Evolutionary conservation across 2,113 vertebrate species (phyloP), one percentile per base, ranked within the genome.

Genomic region (Peromyscus polionotus): DNA sequence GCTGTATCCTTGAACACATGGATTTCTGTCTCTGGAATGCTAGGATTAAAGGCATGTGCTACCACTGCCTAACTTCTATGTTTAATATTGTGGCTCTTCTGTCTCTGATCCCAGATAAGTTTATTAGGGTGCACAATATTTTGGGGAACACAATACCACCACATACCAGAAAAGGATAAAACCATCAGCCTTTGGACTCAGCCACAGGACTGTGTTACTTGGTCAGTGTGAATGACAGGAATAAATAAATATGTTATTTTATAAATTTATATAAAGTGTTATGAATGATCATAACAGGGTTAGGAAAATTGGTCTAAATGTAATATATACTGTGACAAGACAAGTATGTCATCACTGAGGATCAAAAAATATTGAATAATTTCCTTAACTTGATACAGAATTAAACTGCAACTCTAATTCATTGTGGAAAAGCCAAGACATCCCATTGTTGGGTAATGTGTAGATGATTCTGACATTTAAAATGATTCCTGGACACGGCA

Each of bases 341-440:
- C 5, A 68, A 93, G 39, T 6, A 45, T 33, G 48, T 4, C 45
- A 80, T 42, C 65, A 90, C 33, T 7, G 54, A 28, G 11, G 31
- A 4, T 13, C 70, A 79, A 42, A 95, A 90, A 80, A 68, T 17
- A 91, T 17, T 61, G 16, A 28, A 59, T 22, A 72, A 1, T 92
- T 45, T 54, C 11, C 1, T 31, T 20, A 57, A 26, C 14, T 75
- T 51, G 14, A 80, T 13, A 77, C 12, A n/a, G 20, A 79, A 65
- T 36, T 84, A 42, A 92, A 28, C 4, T 57, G 4, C 7, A 59
- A 68, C 83, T 14, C 8, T n/a, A 89, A 63, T 33, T 89, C 67
- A 94, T 2, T 57, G 42, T 26, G n/a, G 42, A 14, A 94, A 91
- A 83, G 36, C 63, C 90, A 91, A 65, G 48, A 91, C 76, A 96